These are phyloP conservation scores for Coracopsis vasa DNA, from an alignment of 2,113 vertebrate genomes.

Conservation along the genomic window DNA sequence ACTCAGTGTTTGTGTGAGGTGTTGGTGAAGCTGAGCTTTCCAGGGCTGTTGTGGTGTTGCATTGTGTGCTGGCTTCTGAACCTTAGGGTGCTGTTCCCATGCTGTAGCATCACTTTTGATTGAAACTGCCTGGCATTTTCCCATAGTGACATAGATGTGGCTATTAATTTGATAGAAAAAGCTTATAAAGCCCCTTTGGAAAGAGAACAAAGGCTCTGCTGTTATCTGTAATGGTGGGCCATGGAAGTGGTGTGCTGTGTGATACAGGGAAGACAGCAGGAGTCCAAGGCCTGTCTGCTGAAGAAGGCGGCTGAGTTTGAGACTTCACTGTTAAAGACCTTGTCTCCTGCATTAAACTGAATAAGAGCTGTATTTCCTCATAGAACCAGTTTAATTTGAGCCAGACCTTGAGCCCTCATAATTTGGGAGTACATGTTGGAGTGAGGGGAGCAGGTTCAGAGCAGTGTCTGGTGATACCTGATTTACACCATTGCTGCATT, in stretches of 20 bases:
- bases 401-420: rapidly evolving
- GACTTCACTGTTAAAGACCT: background rate
- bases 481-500: background rate
- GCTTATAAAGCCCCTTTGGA: background rate
- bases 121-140: background rate
- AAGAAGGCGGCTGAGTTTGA: background rate
- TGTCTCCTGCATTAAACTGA: background rate
- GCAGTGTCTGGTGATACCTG: rapidly evolving
- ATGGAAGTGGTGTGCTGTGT: rapidly evolving
- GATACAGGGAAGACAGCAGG: background rate
- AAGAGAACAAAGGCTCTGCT: background rate
- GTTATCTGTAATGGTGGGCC: background rate
- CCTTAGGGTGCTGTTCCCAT: background rate
- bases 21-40: background rate
- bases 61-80: background rate
- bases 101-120: background rate
- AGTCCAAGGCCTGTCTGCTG: background rate
- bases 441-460: background rate
- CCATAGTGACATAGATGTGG: background rate
- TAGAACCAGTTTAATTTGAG: background rate
- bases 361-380: background rate
- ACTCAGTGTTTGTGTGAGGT: too few species aligned
- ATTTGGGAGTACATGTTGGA: background rate
- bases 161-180: background rate
- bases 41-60: background rate